Conservation (phyloP, 1,140 invertebrate genomes). For the Aradophagus sp. region DNA sequence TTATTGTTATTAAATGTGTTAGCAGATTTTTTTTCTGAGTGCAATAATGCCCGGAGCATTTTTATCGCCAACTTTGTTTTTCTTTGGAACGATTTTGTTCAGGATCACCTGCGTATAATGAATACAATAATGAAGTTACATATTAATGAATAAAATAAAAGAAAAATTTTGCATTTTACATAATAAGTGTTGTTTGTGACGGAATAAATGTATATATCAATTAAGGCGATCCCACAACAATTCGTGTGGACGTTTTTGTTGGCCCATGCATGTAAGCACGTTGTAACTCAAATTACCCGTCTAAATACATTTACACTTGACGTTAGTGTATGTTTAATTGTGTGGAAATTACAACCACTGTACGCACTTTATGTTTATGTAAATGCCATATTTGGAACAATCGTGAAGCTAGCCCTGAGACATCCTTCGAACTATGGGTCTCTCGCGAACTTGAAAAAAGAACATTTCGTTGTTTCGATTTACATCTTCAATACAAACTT, state of each 20-base stretch:
- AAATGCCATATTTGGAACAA: constrained; percentile 44
- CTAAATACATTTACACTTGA: constrained; percentile 36
- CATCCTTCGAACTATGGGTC: constrained; percentile 48
- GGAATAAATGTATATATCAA: no score
- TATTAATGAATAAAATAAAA: no score
- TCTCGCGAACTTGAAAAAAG: constrained; percentile 46
- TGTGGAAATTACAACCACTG: constrained; percentile 51
- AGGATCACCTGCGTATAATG: constrained; percentile 13
- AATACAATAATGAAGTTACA: no score
- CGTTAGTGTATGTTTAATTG: constrained; percentile 42
- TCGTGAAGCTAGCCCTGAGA: constrained; percentile 45
- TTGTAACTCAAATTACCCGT: constrained; percentile 37
- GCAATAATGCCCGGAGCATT: no score
- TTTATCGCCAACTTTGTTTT: no score
- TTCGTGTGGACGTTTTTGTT: constrained; percentile 1
- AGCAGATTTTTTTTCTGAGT: no score
- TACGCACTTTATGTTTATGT: constrained; percentile 47
- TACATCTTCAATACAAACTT: constrained; percentile 12
- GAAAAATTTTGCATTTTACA: no score
- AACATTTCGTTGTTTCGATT: constrained; percentile 50
- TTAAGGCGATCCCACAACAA: constrained; percentile 22
- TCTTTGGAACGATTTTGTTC: constrained; percentile 27
- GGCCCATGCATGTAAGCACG: constrained; percentile 47
- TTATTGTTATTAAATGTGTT: no score
- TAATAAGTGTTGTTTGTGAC: no score